Conservation (phyloP, 1,140 invertebrate genomes). For the Propsilocerus akamusi region DNA sequence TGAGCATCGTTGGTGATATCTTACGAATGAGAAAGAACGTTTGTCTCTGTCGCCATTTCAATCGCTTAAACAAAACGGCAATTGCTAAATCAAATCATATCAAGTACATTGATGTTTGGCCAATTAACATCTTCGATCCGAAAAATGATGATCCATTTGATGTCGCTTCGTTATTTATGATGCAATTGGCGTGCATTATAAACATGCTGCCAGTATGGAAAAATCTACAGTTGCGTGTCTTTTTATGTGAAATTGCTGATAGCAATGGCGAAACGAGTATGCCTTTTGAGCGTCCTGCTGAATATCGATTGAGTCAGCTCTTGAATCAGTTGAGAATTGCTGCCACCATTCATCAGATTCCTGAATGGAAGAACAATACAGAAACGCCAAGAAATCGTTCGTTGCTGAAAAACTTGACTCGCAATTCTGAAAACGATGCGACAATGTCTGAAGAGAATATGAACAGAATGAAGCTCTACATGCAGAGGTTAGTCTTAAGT, state of each 20-base stretch:
- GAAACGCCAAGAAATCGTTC: conserved; percentile 17
- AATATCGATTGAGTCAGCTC: conserved; percentile 33
- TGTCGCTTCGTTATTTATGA: conserved; percentile 79
- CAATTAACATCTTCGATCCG: conserved; percentile 71
- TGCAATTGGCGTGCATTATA: conserved; percentile 92
- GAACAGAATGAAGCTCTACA: conserved; percentile 20
- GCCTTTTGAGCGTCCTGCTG: conserved; percentile 25
- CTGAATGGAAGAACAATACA: conserved; percentile 19
- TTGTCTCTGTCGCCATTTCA: conserved; percentile 83
- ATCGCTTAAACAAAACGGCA: conserved; percentile 54
- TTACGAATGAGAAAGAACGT: conserved; percentile 89
- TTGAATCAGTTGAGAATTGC: conserved; percentile 41
- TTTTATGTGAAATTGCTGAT: conserved; percentile 46
- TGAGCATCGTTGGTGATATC: conserved; percentile 71
- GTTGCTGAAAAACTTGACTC: conserved; percentile 18
- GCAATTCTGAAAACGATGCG: conserved; percentile 13
- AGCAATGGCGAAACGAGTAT: conserved; percentile 24
- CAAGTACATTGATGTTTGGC: conserved; percentile 93
- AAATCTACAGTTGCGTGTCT: conserved; percentile 61
- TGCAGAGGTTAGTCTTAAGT: conserved; percentile 16
- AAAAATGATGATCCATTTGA: conserved; percentile 60
- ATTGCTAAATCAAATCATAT: conserved; percentile 44
- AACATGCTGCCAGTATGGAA: conserved; percentile 81
- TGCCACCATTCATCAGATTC: conserved; percentile 30
- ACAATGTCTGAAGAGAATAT: conserved; percentile 18